Evolutionary conservation across 2,888 invertebrate species (phyloP).

Genomic region (Dicyrtomina minuta): DNA sequence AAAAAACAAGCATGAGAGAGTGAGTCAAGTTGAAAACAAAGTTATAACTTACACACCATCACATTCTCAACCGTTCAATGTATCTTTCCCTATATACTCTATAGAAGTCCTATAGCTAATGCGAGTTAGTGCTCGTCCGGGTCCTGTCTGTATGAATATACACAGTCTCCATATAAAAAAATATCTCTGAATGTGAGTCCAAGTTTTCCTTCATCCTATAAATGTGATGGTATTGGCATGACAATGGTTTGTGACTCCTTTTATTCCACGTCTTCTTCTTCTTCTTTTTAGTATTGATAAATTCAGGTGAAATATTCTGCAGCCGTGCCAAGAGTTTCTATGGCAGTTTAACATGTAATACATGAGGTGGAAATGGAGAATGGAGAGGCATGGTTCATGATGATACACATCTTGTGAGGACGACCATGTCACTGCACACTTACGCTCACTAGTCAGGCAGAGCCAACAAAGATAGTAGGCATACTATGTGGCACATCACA

Average conservation of each 20-base stretch:
- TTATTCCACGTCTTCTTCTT: neutral
- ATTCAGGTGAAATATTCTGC: slow-evolving; percentile 38
- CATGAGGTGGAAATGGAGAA: slow-evolving; percentile 22
- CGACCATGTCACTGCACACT: too few relatives aligned
- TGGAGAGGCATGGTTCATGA: slow-evolving; percentile 20
- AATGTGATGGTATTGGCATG: neutral
- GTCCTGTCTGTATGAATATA: too few relatives aligned
- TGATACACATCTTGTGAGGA: neutral
- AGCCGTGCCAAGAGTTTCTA: slow-evolving; percentile 30
- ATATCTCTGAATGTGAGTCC: too few relatives aligned
- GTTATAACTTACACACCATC: too few relatives aligned
- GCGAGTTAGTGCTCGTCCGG: too few relatives aligned
- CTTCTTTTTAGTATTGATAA: slow-evolving; percentile 19
- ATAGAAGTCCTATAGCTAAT: too few relatives aligned
- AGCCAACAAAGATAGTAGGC: neutral
- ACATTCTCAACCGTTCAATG: too few relatives aligned
- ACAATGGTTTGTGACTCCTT: neutral
- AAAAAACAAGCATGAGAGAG: too few relatives aligned
- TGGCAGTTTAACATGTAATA: slow-evolving; percentile 29
- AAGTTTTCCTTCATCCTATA: neutral
- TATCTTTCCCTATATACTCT: too few relatives aligned
- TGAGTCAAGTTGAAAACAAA: too few relatives aligned
- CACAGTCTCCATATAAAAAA: too few relatives aligned
- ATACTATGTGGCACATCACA: neutral
- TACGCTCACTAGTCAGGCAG: neutral